Conservation (phyloP, 2,113 vertebrate species). For the Lycaon pictus region DNA sequence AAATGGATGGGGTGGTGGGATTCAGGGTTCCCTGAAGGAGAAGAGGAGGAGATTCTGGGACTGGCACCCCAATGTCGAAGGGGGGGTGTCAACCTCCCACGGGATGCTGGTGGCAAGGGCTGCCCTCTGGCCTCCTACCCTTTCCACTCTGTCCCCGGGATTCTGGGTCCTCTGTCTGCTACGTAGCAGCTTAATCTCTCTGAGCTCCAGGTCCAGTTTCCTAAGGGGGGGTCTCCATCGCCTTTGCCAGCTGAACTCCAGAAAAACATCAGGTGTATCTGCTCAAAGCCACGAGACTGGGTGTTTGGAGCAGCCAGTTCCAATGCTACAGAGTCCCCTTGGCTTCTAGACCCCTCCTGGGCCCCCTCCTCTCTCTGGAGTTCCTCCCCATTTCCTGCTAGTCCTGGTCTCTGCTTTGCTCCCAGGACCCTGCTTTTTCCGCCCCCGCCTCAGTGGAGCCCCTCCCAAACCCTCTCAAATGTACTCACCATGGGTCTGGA, state of each 20-base stretch:
- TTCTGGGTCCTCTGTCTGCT: background rate
- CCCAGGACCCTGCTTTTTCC: constrained; percentile 27
- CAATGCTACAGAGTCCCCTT: background rate
- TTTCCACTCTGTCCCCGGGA: background rate
- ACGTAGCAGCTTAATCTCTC: background rate
- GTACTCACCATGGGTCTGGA: constrained; percentile 78
- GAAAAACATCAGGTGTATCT: constrained; percentile 63
- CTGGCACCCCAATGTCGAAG: background rate
- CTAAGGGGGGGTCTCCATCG: constrained; percentile 52
- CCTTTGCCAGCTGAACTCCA: constrained; percentile 40
- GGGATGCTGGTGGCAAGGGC: background rate
- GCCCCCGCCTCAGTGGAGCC: background rate
- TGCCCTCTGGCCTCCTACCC: background rate
- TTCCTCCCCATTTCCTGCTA: constrained; percentile 22
- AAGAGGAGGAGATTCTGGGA: constrained; percentile 70
- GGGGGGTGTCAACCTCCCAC: background rate
- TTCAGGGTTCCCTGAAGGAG: constrained; percentile 72
- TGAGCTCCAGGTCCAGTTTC: constrained; percentile 10
- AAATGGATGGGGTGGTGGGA: constrained; percentile 52
- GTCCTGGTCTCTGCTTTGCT: constrained; percentile 7
- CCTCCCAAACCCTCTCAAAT: constrained; percentile 39
- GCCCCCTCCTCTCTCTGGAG: background rate
- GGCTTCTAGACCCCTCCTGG: constrained; percentile 55
- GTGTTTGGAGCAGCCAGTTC: background rate
- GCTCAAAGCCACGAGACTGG: constrained; percentile 15